Percentiles rank a stretch among this genome's conserved stretches.
These are phyloP conservation scores for Crotalus horridus DNA, from an alignment of 2,113 vertebrate species.

Conservation along the genomic window DNA sequence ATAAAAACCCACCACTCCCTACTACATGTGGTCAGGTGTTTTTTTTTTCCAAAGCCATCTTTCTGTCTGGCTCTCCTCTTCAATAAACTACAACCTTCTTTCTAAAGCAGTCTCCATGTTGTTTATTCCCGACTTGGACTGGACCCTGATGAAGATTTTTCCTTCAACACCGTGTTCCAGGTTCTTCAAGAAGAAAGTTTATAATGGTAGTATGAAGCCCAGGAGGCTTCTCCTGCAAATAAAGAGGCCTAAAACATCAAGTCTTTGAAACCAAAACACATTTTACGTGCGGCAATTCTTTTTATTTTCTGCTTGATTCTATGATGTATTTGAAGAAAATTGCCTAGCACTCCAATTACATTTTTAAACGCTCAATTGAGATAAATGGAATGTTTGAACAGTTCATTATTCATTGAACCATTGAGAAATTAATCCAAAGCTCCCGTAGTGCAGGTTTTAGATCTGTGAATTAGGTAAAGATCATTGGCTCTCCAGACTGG, in stretches of 20 bases:
- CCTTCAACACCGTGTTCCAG: too few relatives aligned
- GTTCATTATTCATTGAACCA: background rate
- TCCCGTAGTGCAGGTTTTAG: background rate
- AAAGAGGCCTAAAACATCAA: background rate
- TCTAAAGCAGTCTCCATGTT: too few relatives aligned
- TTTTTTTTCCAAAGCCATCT: too few relatives aligned
- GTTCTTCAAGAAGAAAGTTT: background rate
- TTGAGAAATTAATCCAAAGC: background rate
- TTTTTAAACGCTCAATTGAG: background rate
- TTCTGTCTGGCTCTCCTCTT: too few relatives aligned
- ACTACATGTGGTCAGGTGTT: too few relatives aligned
- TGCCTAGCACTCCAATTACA: background rate
- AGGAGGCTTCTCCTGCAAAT: background rate
- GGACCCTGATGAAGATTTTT: too few relatives aligned
- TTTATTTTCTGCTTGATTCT: background rate
- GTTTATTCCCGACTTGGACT: too few relatives aligned
- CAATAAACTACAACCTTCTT: too few relatives aligned
- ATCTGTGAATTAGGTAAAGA: background rate
- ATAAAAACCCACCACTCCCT: too few relatives aligned
- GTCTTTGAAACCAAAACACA: background rate
- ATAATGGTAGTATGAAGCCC: background rate
- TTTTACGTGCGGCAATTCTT: background rate
- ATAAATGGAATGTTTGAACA: background rate
- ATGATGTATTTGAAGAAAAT: background rate
- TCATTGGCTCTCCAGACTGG: background rate